These are phyloP conservation scores for Coregonus clupeaformis DNA, from an alignment of 2,113 vertebrate genomes.

Conservation along the genomic window DNA sequence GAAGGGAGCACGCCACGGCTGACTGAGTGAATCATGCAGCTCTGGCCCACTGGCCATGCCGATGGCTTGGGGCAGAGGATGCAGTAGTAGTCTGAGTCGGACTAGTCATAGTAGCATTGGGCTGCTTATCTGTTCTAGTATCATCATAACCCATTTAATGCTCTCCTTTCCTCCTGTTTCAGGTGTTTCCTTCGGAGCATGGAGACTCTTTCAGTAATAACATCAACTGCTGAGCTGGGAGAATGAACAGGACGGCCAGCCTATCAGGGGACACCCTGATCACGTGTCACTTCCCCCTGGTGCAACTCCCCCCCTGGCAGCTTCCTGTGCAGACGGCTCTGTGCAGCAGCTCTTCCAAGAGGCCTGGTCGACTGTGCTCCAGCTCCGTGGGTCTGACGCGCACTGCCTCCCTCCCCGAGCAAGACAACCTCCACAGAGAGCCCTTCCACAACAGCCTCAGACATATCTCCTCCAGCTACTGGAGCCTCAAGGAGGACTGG, in stretches of 20 bases:
- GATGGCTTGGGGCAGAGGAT: conserved; percentile 27
- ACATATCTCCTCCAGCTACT: conserved; percentile 67
- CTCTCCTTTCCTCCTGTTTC: conserved; percentile 12
- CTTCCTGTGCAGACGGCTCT: conserved; percentile 75
- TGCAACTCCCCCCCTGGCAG: conserved; percentile 84
- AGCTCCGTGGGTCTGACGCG: conserved; percentile 73
- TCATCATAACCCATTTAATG: background rate
- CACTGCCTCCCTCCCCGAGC: conserved; percentile 79
- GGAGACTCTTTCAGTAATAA: conserved; percentile 18
- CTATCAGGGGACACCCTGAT: conserved; percentile 90
- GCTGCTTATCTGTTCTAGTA: background rate
- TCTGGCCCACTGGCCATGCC: conserved; percentile 2
- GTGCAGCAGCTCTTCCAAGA: conserved; percentile 72
- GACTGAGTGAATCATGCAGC: conserved; percentile 53
- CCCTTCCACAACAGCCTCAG: conserved; percentile 75
- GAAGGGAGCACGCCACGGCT: conserved; percentile 46
- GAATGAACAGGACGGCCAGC: conserved; percentile 88
- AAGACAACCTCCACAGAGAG: conserved; percentile 78
- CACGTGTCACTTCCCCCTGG: conserved; percentile 88
- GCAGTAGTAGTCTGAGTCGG: conserved; percentile 26
- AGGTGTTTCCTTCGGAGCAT: conserved; percentile 31
- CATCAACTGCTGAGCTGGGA: conserved; percentile 16
- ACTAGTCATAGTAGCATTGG: conserved; percentile 2
- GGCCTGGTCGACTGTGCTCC: conserved; percentile 78
- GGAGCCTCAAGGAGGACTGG: conserved; percentile 42